Base-by-base conservation (phyloP, 2,797 vertebrate species). In the Bucorvus abyssinicus region DNA sequence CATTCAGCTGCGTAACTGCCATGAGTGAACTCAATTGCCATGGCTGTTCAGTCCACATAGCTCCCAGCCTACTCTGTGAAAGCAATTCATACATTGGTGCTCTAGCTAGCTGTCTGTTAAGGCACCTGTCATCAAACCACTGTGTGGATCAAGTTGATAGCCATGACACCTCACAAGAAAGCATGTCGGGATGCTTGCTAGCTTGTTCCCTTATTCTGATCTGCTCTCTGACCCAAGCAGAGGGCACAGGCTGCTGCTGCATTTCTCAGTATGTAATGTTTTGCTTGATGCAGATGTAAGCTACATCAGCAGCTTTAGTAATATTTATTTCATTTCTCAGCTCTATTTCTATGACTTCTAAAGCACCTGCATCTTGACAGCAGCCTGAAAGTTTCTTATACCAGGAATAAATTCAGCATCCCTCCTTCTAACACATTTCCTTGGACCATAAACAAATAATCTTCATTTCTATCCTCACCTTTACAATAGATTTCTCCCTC, bases 401-500 rank as follows among this genome's bases (percentile, higher is more conserved):
- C 10, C 5, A 47, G 53, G 21, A 75, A 70, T 34, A 78, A 71
- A 91, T 20, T 73, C 55, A 69, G 42, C 4, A 8, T 77, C 36
- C 65, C 1, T 34, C 65, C 34, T 68, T 26, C 2, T 57, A 75
- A 61, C 21, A 17, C 14, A 7, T n/a, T 15, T 38, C 23, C 32
- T 67, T 71, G 30, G 81, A 56, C 29, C 9, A 38, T 34, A 57
- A 76, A 61, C 9, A 70, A 83, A 8, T 47, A 0, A 7, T 22
- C 36, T 82, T 53, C 61, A 6, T 38, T 70, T 87, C 49, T 92
- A 86, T 86, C 34, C 97, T 98, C 97, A 99, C 99, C 98, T 99
- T 99, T 99, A 98, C 99, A 99, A 97, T 99, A 99, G 97, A 99
- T 99, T 97, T 99, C 99, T 52, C 99, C 99, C 4, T 99, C 99